Percentiles rank a stretch among this genome's conserved stretches.
These are phyloP conservation scores for Ceratosolen fusciceps DNA, from an alignment of 1,140 invertebrate genomes.

Conservation along the genomic window DNA sequence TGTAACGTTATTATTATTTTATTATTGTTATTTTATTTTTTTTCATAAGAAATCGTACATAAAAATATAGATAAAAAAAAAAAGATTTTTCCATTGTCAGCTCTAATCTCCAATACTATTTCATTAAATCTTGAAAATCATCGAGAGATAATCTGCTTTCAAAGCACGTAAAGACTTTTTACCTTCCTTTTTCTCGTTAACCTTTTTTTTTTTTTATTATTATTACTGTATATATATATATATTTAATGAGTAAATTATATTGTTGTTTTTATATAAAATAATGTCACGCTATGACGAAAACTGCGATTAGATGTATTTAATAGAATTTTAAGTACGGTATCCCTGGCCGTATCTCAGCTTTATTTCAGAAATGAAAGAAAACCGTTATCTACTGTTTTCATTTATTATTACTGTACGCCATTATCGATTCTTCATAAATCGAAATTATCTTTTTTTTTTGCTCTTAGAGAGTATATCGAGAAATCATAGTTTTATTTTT, in stretches of 20 bases:
- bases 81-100: too few species aligned
- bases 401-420: conserved; percentile 3
- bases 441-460: not conserved
- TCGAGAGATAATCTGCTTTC: not conserved
- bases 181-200: not conserved
- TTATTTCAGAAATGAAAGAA: not conserved
- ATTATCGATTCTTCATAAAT: conserved; percentile 8
- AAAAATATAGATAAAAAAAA: too few species aligned
- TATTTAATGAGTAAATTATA: not conserved
- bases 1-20: too few species aligned
- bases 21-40: too few species aligned
- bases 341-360: not conserved
- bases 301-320: not conserved
- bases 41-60: too few species aligned
- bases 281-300: not conserved
- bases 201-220: not conserved
- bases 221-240: too few species aligned
- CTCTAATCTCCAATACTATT: not conserved
- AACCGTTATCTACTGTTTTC: conserved; percentile 3
- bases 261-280: conserved; percentile 2
- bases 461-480: not conserved
- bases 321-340: not conserved
- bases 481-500: not conserved
- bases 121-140: conserved; percentile 2
- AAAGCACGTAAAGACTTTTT: not conserved